phyloP scores from a whole-genome alignment of 2,888 invertebrate genomes.

The Laothoe populi region DNA sequence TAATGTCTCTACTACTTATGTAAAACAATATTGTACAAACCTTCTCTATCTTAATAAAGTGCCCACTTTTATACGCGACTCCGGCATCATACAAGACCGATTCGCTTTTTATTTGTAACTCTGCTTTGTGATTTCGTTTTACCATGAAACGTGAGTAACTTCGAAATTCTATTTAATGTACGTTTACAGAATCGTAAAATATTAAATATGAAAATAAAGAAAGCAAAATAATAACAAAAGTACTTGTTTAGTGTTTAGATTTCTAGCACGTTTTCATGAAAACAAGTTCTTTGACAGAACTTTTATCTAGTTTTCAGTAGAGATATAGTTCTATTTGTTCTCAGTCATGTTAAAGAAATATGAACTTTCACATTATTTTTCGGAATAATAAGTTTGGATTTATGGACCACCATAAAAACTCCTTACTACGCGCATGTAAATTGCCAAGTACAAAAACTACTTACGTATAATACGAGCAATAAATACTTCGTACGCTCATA shows the following conservation, averaged over 20 bases:
- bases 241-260: neutral
- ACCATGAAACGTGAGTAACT: neutral
- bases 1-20: no score
- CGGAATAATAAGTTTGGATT: constrained; percentile 3
- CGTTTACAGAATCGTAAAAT: neutral
- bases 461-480: constrained; percentile 6
- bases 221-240: neutral
- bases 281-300: neutral
- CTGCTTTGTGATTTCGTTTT: constrained; percentile 6
- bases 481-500: constrained; percentile 22
- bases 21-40: no score
- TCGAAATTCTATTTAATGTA: neutral
- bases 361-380: neutral
- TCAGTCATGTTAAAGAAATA: neutral
- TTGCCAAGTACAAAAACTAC: constrained; percentile 13
- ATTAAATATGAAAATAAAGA: neutral
- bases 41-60: neutral
- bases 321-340: neutral
- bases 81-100: neutral
- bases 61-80: neutral
- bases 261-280: neutral
- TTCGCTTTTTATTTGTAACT: neutral
- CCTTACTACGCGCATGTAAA: constrained; percentile 3
- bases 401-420: neutral
- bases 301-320: neutral